Evolutionary conservation across 2,797 vertebrate genomes (phyloP), one percentile per base, ranked within the genome.

Genomic region (Avahi laniger): DNA sequence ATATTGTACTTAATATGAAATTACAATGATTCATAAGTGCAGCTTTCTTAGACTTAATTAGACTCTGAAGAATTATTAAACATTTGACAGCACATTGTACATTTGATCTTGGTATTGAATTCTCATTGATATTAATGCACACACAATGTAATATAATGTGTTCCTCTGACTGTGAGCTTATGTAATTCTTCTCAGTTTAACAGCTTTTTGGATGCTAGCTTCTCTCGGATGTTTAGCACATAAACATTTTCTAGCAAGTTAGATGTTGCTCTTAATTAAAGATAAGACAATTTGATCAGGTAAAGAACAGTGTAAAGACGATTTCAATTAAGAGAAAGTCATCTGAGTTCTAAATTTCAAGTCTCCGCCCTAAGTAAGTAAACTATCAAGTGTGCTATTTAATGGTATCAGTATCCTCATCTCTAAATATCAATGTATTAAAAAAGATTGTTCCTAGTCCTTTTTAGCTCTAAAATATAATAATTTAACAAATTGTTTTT

Each of bases 31-130:
- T 95, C 63, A 13, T 85, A 97, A 96, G 91, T 88, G 43, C 61
- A 84, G 87, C 35, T 96, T 97, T 82, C 93, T 96, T 96, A 93
- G 89, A 88, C 93, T 97, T 97, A 96, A 97, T 97, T 97, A 97
- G 93, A 97, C 75, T 94, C 86, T 90, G 89, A 97, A 92, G 79
- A 96, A 96, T 95, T 93, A 96, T 96, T 97, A 96, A 97, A 97
- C 83, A 97, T 97, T 94, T 97, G 93, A 93, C 17, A 96, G 72
- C 22, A 90, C 94, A 95, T 81, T 96, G 86, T 89, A 76, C 52
- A 93, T 96, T 96, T 97, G 91, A 96, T 95, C 67, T 97, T 20
- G 35, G 88, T 90, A 96, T 76, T 96, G 89, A 93, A 95, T 97
- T 96, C 46, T 95, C 91, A 88, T 81, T 95, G 94, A 85, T 93